phyloP scores from a whole-genome alignment of 2,888 invertebrate species.

The Marasmarcha lunaedactyla region DNA sequence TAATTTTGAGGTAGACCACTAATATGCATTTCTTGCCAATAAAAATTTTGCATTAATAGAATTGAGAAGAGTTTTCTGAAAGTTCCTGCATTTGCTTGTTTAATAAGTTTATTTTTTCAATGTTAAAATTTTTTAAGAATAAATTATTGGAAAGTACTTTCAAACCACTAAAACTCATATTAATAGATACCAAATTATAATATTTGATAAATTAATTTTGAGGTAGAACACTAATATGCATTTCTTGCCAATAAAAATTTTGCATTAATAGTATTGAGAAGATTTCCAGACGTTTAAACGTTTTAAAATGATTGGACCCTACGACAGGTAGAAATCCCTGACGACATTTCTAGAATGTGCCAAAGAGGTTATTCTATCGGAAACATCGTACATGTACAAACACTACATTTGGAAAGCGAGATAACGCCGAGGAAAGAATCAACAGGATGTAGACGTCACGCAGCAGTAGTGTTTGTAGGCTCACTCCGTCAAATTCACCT shows the following conservation, averaged over 20 bases:
- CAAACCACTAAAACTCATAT: conserved; percentile 80
- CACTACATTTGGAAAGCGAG: conserved; percentile 79
- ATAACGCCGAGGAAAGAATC: conserved; percentile 86
- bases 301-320: conserved; percentile 83
- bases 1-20: conserved; percentile 73
- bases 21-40: conserved; percentile 78
- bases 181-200: conserved; percentile 75
- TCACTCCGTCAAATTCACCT: conserved; percentile 87
- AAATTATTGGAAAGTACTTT: conserved; percentile 80
- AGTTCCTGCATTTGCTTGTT: conserved; percentile 83
- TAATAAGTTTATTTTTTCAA: conserved; percentile 77
- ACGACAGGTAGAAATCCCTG: conserved; percentile 84
- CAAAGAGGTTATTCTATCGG: conserved; percentile 77
- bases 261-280: conserved; percentile 78
- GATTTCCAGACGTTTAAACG: conserved; percentile 79
- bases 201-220: conserved; percentile 78
- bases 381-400: conserved; percentile 84
- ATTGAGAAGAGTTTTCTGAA: conserved; percentile 78
- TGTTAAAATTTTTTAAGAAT: conserved; percentile 73
- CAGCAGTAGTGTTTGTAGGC: conserved; percentile 81
- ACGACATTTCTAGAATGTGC: conserved; percentile 87
- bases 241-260: conserved; percentile 82
- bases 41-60: conserved; percentile 81
- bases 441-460: conserved; percentile 90
- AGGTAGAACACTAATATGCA: conserved; percentile 74